A percentile compares a stretch with the other conserved stretches of the same genome.
Evolutionary conservation across 2,797 vertebrate species (phyloP).

Genomic region (Selene dorsalis): DNA sequence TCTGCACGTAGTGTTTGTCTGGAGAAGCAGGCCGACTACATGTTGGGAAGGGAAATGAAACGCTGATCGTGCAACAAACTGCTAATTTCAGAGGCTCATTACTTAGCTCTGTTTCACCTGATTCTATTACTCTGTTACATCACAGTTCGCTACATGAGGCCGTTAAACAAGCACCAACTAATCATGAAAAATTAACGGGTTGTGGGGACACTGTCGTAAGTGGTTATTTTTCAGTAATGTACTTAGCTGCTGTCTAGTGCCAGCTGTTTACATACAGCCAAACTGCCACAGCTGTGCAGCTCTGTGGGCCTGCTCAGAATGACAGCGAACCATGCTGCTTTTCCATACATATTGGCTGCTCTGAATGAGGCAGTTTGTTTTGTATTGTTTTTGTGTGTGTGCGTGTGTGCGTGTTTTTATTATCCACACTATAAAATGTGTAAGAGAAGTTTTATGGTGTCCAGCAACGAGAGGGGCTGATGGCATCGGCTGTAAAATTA

Average conservation of each 20-base stretch:
- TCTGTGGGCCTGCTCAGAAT: conserved; percentile 51
- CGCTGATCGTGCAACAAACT: not conserved
- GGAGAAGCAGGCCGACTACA: not conserved
- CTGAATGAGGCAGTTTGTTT: conserved; percentile 46
- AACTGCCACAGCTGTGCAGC: conserved; percentile 65
- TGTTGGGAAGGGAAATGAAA: conserved; percentile 3
- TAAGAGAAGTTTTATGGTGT: conserved; percentile 47
- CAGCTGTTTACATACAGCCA: conserved; percentile 71
- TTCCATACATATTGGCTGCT: conserved; percentile 36
- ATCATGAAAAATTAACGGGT: conserved; percentile 32
- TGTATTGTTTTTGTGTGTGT: conserved; percentile 35
- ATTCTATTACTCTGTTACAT: not conserved
- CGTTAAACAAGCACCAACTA: conserved; percentile 6
- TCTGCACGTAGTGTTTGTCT: not conserved
- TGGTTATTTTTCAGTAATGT: conserved; percentile 16
- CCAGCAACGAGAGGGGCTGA: conserved; percentile 42
- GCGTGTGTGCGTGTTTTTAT: conserved; percentile 45
- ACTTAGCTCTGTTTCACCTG: not conserved
- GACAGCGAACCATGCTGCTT: conserved; percentile 65
- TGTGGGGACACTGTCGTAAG: conserved; percentile 9
- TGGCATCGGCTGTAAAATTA: conserved; percentile 56
- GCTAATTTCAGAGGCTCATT: not conserved
- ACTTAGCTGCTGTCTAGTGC: conserved; percentile 41
- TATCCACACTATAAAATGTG: conserved; percentile 59
- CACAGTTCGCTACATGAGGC: not conserved